Evolutionary conservation across 2,888 invertebrate genomes (phyloP), one percentile per base, ranked within the genome.

Genomic region (Drosophila phalerata): DNA sequence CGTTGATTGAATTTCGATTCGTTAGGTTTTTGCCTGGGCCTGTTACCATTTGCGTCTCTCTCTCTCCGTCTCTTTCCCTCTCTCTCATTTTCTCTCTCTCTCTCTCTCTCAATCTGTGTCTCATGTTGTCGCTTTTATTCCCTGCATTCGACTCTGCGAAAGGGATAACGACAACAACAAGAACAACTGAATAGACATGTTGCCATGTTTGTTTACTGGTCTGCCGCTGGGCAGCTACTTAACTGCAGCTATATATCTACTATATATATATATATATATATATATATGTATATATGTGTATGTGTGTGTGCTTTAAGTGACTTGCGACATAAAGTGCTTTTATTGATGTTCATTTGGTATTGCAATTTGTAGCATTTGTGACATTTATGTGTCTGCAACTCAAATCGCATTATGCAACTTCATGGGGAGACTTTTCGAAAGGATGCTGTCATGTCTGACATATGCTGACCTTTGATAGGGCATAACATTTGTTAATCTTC

Each of bases 361-460:
- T 79, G 81, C 90, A 89, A 86, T 86, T 89, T 86, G 90, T 86
- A 86, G 88, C 74, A 74, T 82, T 89, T 88, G 77, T 88, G 90
- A 88, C 88, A 85, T 89, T 89, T 89, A 85, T 85, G 85, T 83
- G 84, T 75, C 70, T 79, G 73, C 89, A 81, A 78, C 84, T 84
- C 73, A 86, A 84, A 84, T 88, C 69, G 65, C 73, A 66, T 81
- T 81, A 89, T 78, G 85, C 85, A 77, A 81, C 76, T 79, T 87
- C 82, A 71, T 66, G 8, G 28, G 10, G 9, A 45, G 37, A 60
- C 22, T 38, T 19, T 19, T 30, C 30, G 5, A 30, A 38, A 61
- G 51, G 40, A 32, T 51, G 40, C 45, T 70, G 70, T 51, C 63
- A 52, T 63, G 52, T 66, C 28, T 25, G 43, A 64, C 49, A 65